Conservation (phyloP, 2,888 invertebrate species). For the Anaspis maculata region DNA sequence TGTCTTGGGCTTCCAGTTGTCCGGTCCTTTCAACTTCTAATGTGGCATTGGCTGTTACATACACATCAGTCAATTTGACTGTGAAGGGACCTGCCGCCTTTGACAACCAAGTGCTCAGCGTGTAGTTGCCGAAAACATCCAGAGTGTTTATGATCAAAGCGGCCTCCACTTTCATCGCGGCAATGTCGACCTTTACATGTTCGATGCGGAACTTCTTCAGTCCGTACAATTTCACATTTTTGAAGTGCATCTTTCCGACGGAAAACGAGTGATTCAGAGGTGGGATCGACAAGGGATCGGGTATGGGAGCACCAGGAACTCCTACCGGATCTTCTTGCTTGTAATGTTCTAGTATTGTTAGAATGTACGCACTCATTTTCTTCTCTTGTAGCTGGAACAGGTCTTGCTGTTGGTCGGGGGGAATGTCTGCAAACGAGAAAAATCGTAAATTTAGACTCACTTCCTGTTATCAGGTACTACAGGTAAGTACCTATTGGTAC, state of each 20-base stretch:
- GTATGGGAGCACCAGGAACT: conserved; percentile 68
- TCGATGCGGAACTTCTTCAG: conserved; percentile 70
- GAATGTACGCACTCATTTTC: conserved; percentile 63
- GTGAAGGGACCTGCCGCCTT: conserved; percentile 68
- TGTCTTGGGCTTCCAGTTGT: conserved; percentile 66
- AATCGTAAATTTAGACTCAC: too few relatives aligned
- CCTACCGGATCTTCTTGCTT: conserved; percentile 74
- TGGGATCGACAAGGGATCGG: conserved; percentile 74
- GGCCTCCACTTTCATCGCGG: conserved; percentile 68
- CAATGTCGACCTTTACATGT: conserved; percentile 61
- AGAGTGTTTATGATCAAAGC: conserved; percentile 62
- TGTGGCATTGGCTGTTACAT: conserved; percentile 58
- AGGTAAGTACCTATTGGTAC: too few relatives aligned
- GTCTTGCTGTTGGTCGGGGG: conserved; percentile 3
- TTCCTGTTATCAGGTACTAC: too few relatives aligned
- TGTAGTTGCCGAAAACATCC: conserved; percentile 67
- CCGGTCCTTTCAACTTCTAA: conserved; percentile 68
- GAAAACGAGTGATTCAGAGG: conserved; percentile 66
- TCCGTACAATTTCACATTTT: conserved; percentile 63
- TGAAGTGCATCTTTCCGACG: conserved; percentile 61
- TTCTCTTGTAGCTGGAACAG: conserved; percentile 45
- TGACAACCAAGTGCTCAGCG: conserved; percentile 60
- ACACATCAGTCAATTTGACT: conserved; percentile 63
- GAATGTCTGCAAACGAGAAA: not conserved
- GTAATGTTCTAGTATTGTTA: conserved; percentile 65